phyloP scores from a whole-genome alignment of 2,888 invertebrate species.

The Trichopria drosophilae region DNA sequence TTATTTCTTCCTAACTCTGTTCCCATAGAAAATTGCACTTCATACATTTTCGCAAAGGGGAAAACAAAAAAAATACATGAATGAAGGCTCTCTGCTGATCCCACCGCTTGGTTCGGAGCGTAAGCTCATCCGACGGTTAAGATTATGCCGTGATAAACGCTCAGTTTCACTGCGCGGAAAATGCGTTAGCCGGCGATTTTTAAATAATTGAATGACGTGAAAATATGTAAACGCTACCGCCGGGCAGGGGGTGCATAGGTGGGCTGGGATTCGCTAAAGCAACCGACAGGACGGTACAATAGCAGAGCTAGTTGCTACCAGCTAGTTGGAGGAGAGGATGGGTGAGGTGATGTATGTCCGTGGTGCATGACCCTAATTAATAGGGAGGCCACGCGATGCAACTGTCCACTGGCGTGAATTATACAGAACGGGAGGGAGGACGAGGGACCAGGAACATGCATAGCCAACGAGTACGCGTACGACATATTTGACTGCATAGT shows the following conservation, averaged over 20 bases:
- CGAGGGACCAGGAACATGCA: conserved; percentile 6
- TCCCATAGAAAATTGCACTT: background rate
- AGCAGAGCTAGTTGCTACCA: no score
- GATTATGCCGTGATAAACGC: conserved; percentile 40
- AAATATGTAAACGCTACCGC: conserved; percentile 42
- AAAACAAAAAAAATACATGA: no score
- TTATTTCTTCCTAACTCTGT: background rate
- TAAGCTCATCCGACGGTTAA: conserved; percentile 26
- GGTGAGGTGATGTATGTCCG: conserved; percentile 52
- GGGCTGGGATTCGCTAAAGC: no score
- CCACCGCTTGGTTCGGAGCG: no score
- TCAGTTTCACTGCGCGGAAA: conserved; percentile 27
- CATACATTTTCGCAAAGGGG: no score
- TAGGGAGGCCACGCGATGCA: conserved; percentile 56
- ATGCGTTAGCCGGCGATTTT: conserved; percentile 24
- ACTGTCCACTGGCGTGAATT: conserved; percentile 54
- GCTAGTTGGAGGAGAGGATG: conserved; percentile 30
- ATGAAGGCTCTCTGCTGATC: no score
- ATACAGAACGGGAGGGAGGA: conserved; percentile 35
- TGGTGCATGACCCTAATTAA: conserved; percentile 58
- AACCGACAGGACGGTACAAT: no score
- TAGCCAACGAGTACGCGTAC: conserved; percentile 25
- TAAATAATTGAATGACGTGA: conserved; percentile 39
- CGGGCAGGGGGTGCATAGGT: conserved; percentile 24
- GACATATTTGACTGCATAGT: conserved; percentile 22